phyloP scores from a whole-genome alignment of 1,140 invertebrate genomes.

The Aphidius ervi region DNA sequence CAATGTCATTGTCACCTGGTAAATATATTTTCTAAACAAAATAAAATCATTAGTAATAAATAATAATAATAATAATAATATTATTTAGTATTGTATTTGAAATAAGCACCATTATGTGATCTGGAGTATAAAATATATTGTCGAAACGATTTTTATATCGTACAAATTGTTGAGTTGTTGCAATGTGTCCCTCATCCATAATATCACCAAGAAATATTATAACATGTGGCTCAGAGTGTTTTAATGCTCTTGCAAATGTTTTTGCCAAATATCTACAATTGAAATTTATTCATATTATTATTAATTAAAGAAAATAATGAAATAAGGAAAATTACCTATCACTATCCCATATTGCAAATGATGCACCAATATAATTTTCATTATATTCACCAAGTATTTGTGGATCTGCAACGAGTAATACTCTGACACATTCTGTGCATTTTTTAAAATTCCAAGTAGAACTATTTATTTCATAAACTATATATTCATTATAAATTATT shows the following conservation, averaged over 20 bases:
- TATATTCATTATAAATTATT: conserved; percentile 58
- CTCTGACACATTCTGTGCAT: conserved; percentile 61
- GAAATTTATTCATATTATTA: neutral
- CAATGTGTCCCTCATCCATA: conserved; percentile 86
- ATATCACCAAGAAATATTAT: conserved; percentile 87
- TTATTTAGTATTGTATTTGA: neutral
- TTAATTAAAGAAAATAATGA: neutral
- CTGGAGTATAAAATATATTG: conserved; percentile 64
- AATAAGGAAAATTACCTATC: conserved; percentile 57
- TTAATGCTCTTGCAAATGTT: conserved; percentile 70
- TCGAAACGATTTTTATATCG: conserved; percentile 67
- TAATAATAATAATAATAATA: neutral
- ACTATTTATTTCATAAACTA: conserved; percentile 55
- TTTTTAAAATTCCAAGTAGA: conserved; percentile 55
- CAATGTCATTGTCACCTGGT: conserved; percentile 94
- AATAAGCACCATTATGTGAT: conserved; percentile 54
- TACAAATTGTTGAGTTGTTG: conserved; percentile 64
- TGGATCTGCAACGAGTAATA: conserved; percentile 87
- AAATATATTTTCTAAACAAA: conserved; percentile 73
- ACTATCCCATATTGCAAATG: conserved; percentile 70
- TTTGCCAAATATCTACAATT: conserved; percentile 69
- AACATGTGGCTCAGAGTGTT: conserved; percentile 77
- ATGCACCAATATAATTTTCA: conserved; percentile 59
- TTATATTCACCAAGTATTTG: conserved; percentile 79
- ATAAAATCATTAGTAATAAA: conserved; percentile 11